Evolutionary conservation across 1,140 invertebrate species (phyloP).

Genomic region (Drosophila ambigua): DNA sequence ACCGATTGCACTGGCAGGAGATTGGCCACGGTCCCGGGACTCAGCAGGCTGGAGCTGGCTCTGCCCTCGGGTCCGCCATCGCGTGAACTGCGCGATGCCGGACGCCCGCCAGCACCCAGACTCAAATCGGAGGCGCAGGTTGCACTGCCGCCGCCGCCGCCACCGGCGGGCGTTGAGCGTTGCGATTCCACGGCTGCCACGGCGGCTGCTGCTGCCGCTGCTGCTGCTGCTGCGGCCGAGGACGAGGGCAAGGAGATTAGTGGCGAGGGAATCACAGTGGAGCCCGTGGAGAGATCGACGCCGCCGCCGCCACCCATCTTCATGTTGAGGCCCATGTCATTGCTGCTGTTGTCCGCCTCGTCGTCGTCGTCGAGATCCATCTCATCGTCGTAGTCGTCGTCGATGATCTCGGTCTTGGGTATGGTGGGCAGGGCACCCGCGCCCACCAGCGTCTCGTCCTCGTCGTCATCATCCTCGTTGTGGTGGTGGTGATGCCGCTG

Average conservation of each 20-base stretch:
- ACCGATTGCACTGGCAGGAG: conserved; percentile 93
- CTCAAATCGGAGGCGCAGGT: conserved; percentile 66
- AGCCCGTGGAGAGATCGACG: conserved; percentile 72
- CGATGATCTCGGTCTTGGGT: conserved; percentile 64
- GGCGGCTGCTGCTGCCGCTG: conserved; percentile 50
- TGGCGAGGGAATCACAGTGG: conserved; percentile 72
- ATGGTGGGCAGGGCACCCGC: conserved; percentile 35
- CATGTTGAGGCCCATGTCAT: conserved; percentile 83
- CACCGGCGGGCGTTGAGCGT: conserved; percentile 58
- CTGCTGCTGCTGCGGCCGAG: conserved; percentile 58
- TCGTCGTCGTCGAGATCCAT: conserved; percentile 81
- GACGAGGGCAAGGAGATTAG: conserved; percentile 65
- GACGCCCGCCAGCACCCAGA: conserved; percentile 56
- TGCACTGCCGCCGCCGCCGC: conserved; percentile 18
- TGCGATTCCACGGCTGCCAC: conserved; percentile 61
- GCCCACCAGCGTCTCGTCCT: conserved; percentile 26
- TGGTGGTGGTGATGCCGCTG: conserved; percentile 22
- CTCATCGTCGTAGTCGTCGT: conserved; percentile 78
- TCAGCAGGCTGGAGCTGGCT: conserved; percentile 54
- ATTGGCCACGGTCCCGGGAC: conserved; percentile 88
- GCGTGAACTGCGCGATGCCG: conserved; percentile 72
- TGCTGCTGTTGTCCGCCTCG: conserved; percentile 77
- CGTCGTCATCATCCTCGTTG: conserved; percentile 59
- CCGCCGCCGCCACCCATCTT: conserved; percentile 57
- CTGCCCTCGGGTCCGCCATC: conserved; percentile 54